phyloP scores from a whole-genome alignment of 2,113 vertebrate genomes.

The Castor canadensis region DNA sequence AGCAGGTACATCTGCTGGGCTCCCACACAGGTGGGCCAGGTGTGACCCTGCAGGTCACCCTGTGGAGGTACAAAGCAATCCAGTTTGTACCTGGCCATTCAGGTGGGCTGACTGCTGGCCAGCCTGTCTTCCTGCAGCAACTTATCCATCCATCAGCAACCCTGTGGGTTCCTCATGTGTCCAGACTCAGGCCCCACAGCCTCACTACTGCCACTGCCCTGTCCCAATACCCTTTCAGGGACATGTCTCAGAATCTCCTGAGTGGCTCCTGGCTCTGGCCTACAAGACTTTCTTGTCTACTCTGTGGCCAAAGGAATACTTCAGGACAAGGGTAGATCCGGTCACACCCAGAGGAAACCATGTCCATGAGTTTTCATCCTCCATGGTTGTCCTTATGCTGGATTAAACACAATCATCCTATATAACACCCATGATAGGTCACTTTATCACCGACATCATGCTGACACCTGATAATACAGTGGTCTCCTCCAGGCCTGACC shows the following conservation, averaged over 20 bases:
- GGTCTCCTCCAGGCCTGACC: background rate
- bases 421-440: accelerated
- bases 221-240: background rate
- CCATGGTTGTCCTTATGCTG: background rate
- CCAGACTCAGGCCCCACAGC: accelerated
- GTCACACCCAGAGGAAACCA: background rate
- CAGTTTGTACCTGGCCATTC: background rate
- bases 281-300: background rate
- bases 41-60: background rate
- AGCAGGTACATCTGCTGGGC: too few species aligned
- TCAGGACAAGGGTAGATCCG: background rate
- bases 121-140: background rate
- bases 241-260: background rate
- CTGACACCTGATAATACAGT: background rate
- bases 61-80: background rate
- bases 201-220: background rate
- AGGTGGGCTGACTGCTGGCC: too few species aligned
- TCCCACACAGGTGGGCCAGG: too few species aligned
- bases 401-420: background rate
- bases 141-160: accelerated
- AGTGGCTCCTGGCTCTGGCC: background rate
- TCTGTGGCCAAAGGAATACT: background rate
- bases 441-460: background rate
- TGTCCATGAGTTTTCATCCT: too few species aligned
- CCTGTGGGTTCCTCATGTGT: accelerated